phyloP scores from a whole-genome alignment of 2,113 vertebrate species.

The Aspiorhynchus laticeps region DNA sequence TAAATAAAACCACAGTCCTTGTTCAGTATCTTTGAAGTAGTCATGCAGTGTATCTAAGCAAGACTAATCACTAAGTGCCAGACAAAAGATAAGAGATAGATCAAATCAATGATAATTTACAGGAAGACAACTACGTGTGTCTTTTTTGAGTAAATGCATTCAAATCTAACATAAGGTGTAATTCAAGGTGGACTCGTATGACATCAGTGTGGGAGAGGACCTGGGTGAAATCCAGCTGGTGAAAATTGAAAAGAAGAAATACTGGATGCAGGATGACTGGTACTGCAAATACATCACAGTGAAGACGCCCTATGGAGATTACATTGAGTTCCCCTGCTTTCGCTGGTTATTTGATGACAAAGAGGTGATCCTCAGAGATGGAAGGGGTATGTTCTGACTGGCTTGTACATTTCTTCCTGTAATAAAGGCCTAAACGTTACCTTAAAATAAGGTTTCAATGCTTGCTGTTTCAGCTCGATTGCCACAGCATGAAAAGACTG shows the following conservation, averaged over 20 bases:
- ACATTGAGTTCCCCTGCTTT: conserved; percentile 94
- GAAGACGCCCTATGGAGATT: conserved; percentile 88
- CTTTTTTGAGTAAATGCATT: background rate
- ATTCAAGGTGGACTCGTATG: conserved; percentile 90
- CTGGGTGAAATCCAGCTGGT: conserved; percentile 88
- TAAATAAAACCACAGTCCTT: no score
- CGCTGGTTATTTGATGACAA: conserved; percentile 90
- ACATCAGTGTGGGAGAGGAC: conserved; percentile 83
- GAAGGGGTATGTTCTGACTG: conserved; percentile 77
- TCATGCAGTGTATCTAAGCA: no score
- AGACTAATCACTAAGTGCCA: no score
- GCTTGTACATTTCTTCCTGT: background rate
- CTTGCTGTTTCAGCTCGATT: conserved; percentile 79
- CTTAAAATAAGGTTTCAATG: background rate
- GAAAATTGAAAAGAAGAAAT: conserved; percentile 94
- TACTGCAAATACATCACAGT: conserved; percentile 91
- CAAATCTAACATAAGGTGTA: background rate
- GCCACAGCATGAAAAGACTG: conserved; percentile 84
- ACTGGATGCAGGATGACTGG: conserved; percentile 94
- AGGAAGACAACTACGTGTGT: background rate
- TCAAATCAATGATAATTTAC: background rate
- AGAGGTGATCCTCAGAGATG: conserved; percentile 89
- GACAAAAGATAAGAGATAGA: no score
- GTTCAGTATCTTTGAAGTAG: no score
- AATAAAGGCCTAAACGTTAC: background rate